Base-by-base conservation (phyloP, 2,113 vertebrate species). In the Prolemur simus region DNA sequence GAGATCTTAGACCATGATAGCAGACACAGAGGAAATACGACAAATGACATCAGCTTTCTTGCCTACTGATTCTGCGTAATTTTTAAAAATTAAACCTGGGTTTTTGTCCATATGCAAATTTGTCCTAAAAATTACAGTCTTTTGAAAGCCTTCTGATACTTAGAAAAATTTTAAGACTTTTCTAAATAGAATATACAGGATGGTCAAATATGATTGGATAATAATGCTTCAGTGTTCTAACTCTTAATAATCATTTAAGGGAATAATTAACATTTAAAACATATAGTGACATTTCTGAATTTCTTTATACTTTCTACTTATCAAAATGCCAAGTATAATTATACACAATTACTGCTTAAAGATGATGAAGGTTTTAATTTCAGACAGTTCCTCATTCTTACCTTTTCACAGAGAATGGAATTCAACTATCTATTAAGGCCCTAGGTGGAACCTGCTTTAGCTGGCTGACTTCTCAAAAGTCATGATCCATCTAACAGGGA, bases 251-350 rank as follows among this genome's bases (percentile, higher is more conserved):
- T 56, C 14, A 64, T 68, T 14, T 37, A 18, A 94, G 83, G 39
- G 71, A 84, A 68, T 93, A 91, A 78, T 90, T 85, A 85, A 84
- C 73, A 80, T 92, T 90, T 90, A 81, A 93, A 88, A 87, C 34
- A 56, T 47, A 85, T 9, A 91, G 25, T 87, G 89, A 81, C 6
- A 32, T 92, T 80, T 92, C 37, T 95, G 78, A 81, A 86, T 96
- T 96, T 88, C 63, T 93, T 77, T 90, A 68, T 60, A 29, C n/a
- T 87, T 94, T 68, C 47, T 85, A 17, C 37, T 91, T 89, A 81
- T 84, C 54, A 80, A 91, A 92, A 85, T 97, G 32, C 39, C 58
- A 91, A 49, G 25, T 90, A 78, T 80, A 78, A 95, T 93, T 78
- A 96, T 63, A 95, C 27, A 78, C 34, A 89, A 47, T 94, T 85